phyloP scores from a whole-genome alignment of 2,888 invertebrate species.

The Eupithecia pulchellata region DNA sequence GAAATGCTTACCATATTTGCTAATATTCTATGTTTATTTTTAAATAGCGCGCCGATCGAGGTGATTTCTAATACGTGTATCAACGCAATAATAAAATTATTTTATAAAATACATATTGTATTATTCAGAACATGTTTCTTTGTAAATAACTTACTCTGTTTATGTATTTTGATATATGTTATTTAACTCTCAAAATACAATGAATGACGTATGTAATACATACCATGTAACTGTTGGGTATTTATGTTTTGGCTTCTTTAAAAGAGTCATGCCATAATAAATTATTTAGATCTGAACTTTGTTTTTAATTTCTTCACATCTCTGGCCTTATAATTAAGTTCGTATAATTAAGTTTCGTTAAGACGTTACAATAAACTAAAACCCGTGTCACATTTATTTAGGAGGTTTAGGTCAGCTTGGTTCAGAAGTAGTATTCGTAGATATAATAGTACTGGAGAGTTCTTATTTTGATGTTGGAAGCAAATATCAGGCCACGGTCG shows the following conservation, averaged over 20 bases:
- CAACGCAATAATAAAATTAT: conserved; percentile 69
- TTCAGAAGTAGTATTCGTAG: too few relatives aligned
- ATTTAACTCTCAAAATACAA: conserved; percentile 58
- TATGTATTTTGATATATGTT: conserved; percentile 47
- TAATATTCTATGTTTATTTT: conserved; percentile 42
- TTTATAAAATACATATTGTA: conserved; percentile 55
- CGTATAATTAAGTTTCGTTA: too few relatives aligned
- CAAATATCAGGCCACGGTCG: too few relatives aligned
- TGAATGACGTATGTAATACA: conserved; percentile 53
- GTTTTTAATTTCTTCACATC: conserved; percentile 54
- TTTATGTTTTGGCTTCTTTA: conserved; percentile 66
- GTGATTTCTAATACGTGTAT: conserved; percentile 59
- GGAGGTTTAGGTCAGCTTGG: too few relatives aligned
- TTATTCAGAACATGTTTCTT: conserved; percentile 64
- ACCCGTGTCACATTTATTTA: too few relatives aligned
- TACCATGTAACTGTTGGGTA: conserved; percentile 47
- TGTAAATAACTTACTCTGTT: conserved; percentile 65
- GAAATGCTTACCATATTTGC: conserved; percentile 40
- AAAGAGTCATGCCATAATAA: conserved; percentile 63
- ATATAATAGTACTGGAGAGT: too few relatives aligned
- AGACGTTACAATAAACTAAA: too few relatives aligned
- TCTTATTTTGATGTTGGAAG: too few relatives aligned
- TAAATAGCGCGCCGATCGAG: conserved; percentile 43
- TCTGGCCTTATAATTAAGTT: neutral
- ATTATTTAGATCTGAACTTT: conserved; percentile 74